phyloP scores from a whole-genome alignment of 2,113 vertebrate species.

The Hypomesus transpacificus region DNA sequence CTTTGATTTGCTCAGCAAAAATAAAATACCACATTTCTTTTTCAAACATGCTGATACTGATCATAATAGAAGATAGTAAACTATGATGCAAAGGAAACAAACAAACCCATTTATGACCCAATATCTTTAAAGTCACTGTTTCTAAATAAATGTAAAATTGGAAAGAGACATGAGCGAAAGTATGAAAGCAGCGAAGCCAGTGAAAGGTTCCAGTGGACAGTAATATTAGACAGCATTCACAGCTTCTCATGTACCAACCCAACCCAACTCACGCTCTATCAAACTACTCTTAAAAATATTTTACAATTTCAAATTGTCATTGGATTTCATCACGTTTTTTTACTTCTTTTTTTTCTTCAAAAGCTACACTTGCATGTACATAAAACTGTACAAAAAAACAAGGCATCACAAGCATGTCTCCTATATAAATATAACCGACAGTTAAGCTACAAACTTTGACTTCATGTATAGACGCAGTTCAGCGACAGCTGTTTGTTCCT shows the following conservation, averaged over 20 bases:
- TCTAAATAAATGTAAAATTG: conserved; percentile 45
- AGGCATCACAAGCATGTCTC: conserved; percentile 87
- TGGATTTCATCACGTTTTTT: conserved; percentile 52
- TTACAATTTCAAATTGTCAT: conserved; percentile 69
- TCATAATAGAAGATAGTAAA: conserved; percentile 56
- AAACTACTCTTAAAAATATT: conserved; percentile 78
- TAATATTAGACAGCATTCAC: conserved; percentile 62
- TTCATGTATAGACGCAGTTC: conserved; percentile 56
- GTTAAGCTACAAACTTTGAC: conserved; percentile 75
- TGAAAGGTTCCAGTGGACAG: conserved; percentile 62
- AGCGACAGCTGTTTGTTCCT: conserved; percentile 54
- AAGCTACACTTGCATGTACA: conserved; percentile 96
- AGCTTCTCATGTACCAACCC: conserved; percentile 69
- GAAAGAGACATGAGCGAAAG: conserved; percentile 33
- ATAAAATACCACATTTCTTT: conserved; percentile 73
- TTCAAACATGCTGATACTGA: conserved; percentile 75
- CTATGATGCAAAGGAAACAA: conserved; percentile 70
- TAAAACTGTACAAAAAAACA: conserved; percentile 98
- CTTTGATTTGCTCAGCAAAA: conserved; percentile 97
- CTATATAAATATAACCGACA: conserved; percentile 90
- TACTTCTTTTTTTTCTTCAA: conserved; percentile 56
- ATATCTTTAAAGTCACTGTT: conserved; percentile 76
- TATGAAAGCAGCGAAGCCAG: conserved; percentile 54
- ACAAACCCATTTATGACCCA: conserved; percentile 62
- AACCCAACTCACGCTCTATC: conserved; percentile 61